Conservation (phyloP, 2,113 vertebrate species). For the Uria lomvia region DNA sequence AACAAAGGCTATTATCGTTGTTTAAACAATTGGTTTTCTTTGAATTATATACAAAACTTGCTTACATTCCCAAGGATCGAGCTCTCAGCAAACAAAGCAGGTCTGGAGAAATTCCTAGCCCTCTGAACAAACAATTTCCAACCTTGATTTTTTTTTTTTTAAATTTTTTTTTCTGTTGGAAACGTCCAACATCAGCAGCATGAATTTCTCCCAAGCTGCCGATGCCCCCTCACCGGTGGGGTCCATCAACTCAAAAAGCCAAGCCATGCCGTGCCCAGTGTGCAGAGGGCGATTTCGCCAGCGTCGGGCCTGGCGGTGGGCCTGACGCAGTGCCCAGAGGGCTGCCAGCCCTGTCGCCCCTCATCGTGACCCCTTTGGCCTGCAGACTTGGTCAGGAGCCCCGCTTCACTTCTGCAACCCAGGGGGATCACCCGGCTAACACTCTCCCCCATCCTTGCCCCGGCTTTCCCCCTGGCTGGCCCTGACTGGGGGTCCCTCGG, state of each 20-base stretch:
- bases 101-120: conserved; percentile 58
- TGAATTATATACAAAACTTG: conserved; percentile 66
- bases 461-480: background rate
- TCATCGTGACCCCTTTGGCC: accelerated
- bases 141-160: background rate
- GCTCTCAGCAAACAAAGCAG: conserved; percentile 63
- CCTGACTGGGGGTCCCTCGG: background rate
- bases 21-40: conserved; percentile 69
- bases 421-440: background rate
- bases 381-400: background rate
- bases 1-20: conserved; percentile 59
- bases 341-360: background rate
- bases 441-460: accelerated
- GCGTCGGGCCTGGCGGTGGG: background rate
- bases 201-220: background rate
- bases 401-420: accelerated
- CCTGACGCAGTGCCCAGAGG: accelerated
- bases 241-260: background rate
- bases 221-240: accelerated
- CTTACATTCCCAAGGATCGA: conserved; percentile 62
- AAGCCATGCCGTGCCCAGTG: accelerated
- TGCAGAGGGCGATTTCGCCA: accelerated
- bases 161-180: background rate
- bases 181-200: background rate
- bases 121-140: conserved; percentile 49